phyloP scores from a whole-genome alignment of 2,888 invertebrate genomes.

The Brachycybe producta region DNA sequence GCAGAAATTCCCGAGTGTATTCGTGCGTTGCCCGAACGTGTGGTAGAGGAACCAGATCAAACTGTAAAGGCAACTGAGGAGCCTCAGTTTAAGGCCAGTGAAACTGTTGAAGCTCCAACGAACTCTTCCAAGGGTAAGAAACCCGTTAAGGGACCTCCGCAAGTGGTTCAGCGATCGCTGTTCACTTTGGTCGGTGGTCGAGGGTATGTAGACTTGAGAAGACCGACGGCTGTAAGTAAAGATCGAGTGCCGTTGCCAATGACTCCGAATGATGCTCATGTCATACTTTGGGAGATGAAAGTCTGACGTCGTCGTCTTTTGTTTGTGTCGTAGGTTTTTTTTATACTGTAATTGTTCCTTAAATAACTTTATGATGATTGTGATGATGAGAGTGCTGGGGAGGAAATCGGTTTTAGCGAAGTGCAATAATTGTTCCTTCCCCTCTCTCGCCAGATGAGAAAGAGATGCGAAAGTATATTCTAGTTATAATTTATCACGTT shows the following conservation, averaged over 20 bases:
- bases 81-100: too few relatives aligned
- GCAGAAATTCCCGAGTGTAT: slow-evolving; percentile 18
- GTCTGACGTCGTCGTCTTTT: slow-evolving; percentile 24
- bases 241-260: slow-evolving; percentile 29
- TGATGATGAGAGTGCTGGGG: too few relatives aligned
- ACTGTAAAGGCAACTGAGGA: neutral
- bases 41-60: neutral
- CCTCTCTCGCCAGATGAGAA: too few relatives aligned
- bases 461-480: too few relatives aligned
- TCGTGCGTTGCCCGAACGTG: too few relatives aligned
- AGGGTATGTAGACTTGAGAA: slow-evolving; percentile 75
- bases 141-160: neutral
- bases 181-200: slow-evolving; percentile 76
- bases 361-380: too few relatives aligned
- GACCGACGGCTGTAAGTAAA: slow-evolving; percentile 46
- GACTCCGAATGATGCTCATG: slow-evolving; percentile 64
- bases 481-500: too few relatives aligned
- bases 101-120: neutral
- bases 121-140: neutral
- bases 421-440: too few relatives aligned
- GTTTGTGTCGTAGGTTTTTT: too few relatives aligned
- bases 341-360: too few relatives aligned
- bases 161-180: slow-evolving; percentile 43
- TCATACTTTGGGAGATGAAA: slow-evolving; percentile 80
- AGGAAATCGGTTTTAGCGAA: too few relatives aligned